Conservation (phyloP, 2,888 invertebrate species). For the Amphiduros pacificus region DNA sequence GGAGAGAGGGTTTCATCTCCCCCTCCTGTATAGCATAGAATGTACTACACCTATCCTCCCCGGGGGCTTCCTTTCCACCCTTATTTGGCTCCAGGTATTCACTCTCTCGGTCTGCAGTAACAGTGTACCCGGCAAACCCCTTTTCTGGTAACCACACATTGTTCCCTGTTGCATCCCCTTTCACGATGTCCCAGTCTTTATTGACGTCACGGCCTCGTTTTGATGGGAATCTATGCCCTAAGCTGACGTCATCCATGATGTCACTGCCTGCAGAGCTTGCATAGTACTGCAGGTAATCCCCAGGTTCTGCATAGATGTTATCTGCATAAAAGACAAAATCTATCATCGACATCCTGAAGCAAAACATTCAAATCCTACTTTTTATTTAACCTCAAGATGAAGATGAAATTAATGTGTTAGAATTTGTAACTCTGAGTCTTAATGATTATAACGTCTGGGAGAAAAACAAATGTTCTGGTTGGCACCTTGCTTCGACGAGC, state of each 20-base stretch:
- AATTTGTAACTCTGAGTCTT: too few species aligned
- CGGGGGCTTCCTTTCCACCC: too few species aligned
- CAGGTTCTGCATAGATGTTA: constrained; percentile 1
- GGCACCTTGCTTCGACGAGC: too few species aligned
- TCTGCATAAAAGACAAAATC: background rate
- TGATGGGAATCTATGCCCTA: background rate
- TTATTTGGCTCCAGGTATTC: constrained; percentile 2
- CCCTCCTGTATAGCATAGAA: too few species aligned
- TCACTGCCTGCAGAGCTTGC: background rate
- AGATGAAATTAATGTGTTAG: too few species aligned
- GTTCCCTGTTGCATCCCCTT: background rate
- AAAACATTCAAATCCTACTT: too few species aligned
- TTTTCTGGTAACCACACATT: background rate
- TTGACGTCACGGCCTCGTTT: background rate
- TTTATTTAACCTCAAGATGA: too few species aligned
- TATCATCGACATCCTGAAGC: too few species aligned
- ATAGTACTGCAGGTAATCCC: background rate
- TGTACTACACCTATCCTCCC: too few species aligned
- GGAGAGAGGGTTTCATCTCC: too few species aligned
- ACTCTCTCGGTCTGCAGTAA: background rate
- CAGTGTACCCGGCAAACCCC: background rate
- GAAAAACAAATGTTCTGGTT: too few species aligned
- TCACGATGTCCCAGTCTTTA: background rate
- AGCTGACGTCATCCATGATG: background rate
- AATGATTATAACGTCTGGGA: too few species aligned